These are phyloP conservation scores for Melanocharis versteri DNA, from an alignment of 2,113 vertebrate species.

Conservation along the genomic window DNA sequence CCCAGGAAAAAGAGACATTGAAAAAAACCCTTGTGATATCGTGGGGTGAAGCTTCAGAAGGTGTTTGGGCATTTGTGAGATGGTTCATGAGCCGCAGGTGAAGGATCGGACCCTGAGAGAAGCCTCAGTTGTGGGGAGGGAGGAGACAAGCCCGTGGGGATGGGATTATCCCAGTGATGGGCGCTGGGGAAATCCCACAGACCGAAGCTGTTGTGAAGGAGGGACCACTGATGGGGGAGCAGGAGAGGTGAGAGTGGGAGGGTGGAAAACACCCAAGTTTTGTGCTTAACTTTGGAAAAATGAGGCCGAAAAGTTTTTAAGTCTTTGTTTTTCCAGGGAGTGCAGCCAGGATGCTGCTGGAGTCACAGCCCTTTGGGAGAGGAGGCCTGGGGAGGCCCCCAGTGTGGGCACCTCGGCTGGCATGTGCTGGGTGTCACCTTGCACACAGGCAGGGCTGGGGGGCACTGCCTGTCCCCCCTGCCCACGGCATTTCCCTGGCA, in stretches of 20 bases:
- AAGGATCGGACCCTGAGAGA: background rate
- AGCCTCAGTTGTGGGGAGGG: background rate
- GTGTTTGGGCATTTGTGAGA: background rate
- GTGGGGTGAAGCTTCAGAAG: background rate
- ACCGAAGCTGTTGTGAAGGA: background rate
- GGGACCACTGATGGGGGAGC: background rate
- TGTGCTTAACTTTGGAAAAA: background rate
- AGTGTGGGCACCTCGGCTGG: rapidly evolving
- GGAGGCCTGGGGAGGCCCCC: background rate
- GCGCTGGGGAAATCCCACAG: background rate
- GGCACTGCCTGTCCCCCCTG: background rate
- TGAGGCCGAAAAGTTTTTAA: rapidly evolving
- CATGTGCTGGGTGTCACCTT: background rate
- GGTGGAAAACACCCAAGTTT: rapidly evolving
- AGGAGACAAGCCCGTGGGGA: background rate
- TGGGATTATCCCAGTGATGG: background rate
- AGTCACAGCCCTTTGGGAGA: rapidly evolving
- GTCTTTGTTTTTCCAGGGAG: background rate
- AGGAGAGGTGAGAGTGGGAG: background rate
- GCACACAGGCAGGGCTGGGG: background rate
- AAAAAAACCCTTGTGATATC: rapidly evolving
- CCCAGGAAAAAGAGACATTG: background rate
- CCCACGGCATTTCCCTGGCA: rapidly evolving
- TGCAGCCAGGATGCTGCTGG: background rate
- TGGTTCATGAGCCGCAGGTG: background rate